Base-by-base conservation (phyloP, 2,797 vertebrate species). In the Acomys russatus region DNA sequence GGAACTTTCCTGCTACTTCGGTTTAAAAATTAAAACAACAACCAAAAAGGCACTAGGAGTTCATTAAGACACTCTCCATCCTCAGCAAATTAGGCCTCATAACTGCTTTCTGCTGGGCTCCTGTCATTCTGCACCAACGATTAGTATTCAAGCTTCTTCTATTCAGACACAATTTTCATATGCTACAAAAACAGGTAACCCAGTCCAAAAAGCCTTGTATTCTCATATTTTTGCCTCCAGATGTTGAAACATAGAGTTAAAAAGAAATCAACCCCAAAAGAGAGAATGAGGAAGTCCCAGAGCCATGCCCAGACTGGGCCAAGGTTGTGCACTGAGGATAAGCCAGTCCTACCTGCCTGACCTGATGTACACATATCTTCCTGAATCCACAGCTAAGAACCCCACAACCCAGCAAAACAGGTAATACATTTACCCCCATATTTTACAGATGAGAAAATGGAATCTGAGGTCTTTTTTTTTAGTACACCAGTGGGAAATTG, bases 121-220 rank as follows among this genome's bases (percentile, higher is more conserved):
- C 82, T 91, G 92, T 95, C 94, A 96, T 95, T 95, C 97, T 97
- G 96, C 92, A 94, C 61, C 38, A 56, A 79, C 86, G 86, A 77
- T 89, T 89, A 92, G 74, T 86, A 93, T 79, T 83, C 70, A 20
- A 71, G 54, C 25, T 94, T n/a, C 82, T 96, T 93, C 85, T 71
- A 93, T 89, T 76, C 59, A 94, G 74, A 80, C 78, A 93, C 25
- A 73, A 79, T 68, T 97, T 91, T 87, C 82, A 25, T 59, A 14
- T 63, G 38, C 49, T 95, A 28, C 80, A 91, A 92, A 85, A 92
- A 66, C n/a, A 88, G 18, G 20, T 56, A 87, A 97, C 90, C 63
- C 35, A 77, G 25, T 51, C 54, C 90, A 93, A 73, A 86, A 92
- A 63, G 90, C 51, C 38, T 4, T 78, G 25, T 77, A 33, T 30